These are phyloP conservation scores for Poecile montanus DNA, from an alignment of 2,797 vertebrate species.

Conservation along the genomic window DNA sequence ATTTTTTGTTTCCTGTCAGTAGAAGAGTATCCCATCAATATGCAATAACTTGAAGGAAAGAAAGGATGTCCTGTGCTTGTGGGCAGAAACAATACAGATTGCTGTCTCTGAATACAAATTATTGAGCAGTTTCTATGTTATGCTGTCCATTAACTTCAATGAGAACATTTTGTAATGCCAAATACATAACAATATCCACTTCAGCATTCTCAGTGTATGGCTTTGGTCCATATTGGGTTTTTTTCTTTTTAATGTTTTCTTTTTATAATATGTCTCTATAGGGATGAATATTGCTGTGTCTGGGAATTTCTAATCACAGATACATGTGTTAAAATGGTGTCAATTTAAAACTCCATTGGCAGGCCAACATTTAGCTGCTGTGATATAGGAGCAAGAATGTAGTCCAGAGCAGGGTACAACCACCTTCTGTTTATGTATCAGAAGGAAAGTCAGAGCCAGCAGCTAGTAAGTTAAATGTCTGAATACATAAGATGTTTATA, in stretches of 20 bases:
- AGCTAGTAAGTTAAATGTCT: background rate
- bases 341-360: background rate
- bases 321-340: background rate
- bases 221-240: background rate
- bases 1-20: slow-evolving; percentile 51
- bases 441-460: background rate
- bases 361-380: background rate
- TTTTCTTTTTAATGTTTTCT: too few relatives aligned
- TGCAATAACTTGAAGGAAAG: slow-evolving; percentile 53
- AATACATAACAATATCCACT: background rate
- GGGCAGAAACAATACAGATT: slow-evolving; percentile 38
- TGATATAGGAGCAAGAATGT: background rate
- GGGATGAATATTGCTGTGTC: background rate
- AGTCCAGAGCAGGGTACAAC: background rate
- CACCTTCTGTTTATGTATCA: background rate
- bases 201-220: background rate
- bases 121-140: slow-evolving; percentile 27
- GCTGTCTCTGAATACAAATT: slow-evolving; percentile 57
- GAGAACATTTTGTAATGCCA: slow-evolving; percentile 1
- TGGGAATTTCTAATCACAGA: background rate
- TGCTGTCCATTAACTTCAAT: slow-evolving; percentile 23
- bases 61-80: slow-evolving; percentile 44
- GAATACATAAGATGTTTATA: background rate
- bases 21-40: slow-evolving; percentile 40
- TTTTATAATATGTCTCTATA: too few relatives aligned